Evolutionary conservation across 1,140 invertebrate genomes (phyloP), one percentile per base, ranked within the genome.

Genomic region (Tetramorium simillimum): DNA sequence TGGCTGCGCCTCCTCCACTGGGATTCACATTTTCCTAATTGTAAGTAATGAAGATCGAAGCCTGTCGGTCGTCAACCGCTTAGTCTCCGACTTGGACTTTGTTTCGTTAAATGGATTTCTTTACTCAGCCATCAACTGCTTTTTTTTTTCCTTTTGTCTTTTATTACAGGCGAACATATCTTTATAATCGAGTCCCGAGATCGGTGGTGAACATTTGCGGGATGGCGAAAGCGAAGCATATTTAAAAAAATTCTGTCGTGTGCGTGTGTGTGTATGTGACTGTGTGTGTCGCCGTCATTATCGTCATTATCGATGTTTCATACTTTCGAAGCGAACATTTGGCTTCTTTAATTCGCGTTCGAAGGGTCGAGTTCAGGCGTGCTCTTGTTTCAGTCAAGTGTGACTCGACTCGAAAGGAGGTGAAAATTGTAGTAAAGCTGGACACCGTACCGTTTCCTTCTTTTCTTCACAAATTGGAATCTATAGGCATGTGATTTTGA

Each of bases 111-210:
- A 70, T 5, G 56, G 51, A n/a, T 53, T 5, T 53, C 51, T 53
- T 70, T 70, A 12, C 46, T 21, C 9, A 28, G n/a, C 6, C n/a
- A 37, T n/a, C n/a, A 33, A 56, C 7, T 53, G 14, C n/a, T n/a
- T n/a, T 80, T 53, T 10, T 33, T 33, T 16, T 28, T 40, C 69
- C 70, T 81, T 56, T 33, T 81, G 56, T 14, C 70, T 81, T 56
- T 33, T 81, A 69, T 14, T 56, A 28, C 70, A 70, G 21, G 56
- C 21, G 16, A 70, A 56, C 49, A 70, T 81, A 81, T 70, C 78
- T 81, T 81, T 56, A 12, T 56, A 81, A 78, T 80, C 43, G 43
- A 67, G n/a, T 70, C 24, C 40, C 78, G 65, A 81, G 16, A 28
- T 81, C 33, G 6, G 5, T 81, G 56, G 49, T 43, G 7, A 81